phyloP scores from a whole-genome alignment of 2,888 invertebrate species.

The Drosophila sordidapex region DNA sequence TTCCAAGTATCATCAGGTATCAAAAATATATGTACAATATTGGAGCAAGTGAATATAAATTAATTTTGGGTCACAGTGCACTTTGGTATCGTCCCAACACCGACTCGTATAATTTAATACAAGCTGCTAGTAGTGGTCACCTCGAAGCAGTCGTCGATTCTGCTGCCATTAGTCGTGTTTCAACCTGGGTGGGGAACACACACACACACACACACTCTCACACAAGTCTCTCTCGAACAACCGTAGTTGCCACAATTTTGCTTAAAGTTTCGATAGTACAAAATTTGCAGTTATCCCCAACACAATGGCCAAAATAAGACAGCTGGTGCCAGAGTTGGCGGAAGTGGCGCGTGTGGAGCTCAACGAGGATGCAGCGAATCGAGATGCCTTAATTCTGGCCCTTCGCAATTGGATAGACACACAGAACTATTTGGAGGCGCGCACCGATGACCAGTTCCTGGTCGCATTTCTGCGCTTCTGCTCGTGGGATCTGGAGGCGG shows the following conservation, averaged over 20 bases:
- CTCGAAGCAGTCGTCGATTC: slow-evolving; percentile 51
- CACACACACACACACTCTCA: slow-evolving; percentile 31
- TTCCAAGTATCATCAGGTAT: no score
- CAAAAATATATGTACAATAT: background rate
- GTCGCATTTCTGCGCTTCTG: slow-evolving; percentile 86
- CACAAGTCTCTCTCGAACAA: slow-evolving; percentile 10
- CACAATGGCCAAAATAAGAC: slow-evolving; percentile 76
- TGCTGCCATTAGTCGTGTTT: slow-evolving; percentile 58
- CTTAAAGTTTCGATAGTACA: slow-evolving; percentile 36
- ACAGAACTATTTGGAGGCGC: slow-evolving; percentile 85
- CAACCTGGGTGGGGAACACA: slow-evolving; percentile 42
- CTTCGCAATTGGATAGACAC: slow-evolving; percentile 86
- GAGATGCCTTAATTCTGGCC: slow-evolving; percentile 83
- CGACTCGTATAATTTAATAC: slow-evolving; percentile 9
- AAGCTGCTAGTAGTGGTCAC: slow-evolving; percentile 6
- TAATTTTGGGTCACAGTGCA: slow-evolving; percentile 31
- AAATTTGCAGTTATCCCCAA: slow-evolving; percentile 42
- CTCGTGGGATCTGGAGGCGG: slow-evolving; percentile 86
- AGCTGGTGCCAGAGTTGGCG: slow-evolving; percentile 75
- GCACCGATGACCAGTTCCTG: slow-evolving; percentile 85
- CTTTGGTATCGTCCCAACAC: slow-evolving; percentile 11
- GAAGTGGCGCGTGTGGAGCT: slow-evolving; percentile 85
- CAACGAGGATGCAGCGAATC: slow-evolving; percentile 84
- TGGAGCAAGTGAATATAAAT: background rate
- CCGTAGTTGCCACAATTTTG: slow-evolving; percentile 7